Percentiles rank a stretch among this genome's conserved stretches.
Evolutionary conservation across 2,113 vertebrate genomes (phyloP).

Genomic region (Tetrao urogallus): DNA sequence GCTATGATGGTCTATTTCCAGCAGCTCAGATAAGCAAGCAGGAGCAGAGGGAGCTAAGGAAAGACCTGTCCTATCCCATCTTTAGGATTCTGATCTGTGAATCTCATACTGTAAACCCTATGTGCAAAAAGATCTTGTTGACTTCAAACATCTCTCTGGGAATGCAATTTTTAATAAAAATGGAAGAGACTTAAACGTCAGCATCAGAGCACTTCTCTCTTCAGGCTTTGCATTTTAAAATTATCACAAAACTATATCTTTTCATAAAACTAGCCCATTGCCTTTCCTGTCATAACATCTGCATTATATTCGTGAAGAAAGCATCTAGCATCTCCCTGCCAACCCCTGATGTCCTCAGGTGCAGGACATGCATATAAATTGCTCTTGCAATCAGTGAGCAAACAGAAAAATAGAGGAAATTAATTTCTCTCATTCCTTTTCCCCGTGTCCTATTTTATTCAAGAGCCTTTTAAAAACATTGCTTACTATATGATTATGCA

Average conservation of each 20-base stretch:
- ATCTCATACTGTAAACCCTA: not conserved
- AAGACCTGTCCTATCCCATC: not conserved
- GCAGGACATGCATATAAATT: slow-evolving; percentile 52
- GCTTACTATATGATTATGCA: slow-evolving; percentile 76
- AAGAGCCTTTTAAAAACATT: slow-evolving; percentile 80
- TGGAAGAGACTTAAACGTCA: not conserved
- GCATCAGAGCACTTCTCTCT: not conserved
- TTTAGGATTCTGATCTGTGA: not conserved
- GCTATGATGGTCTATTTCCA: not conserved
- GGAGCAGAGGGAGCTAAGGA: not conserved
- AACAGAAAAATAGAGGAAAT: slow-evolving; percentile 79
- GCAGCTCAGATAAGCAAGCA: not conserved
- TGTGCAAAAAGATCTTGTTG: not conserved
- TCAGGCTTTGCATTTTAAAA: not conserved
- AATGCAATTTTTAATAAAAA: not conserved
- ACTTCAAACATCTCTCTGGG: not conserved
- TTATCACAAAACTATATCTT: not conserved
- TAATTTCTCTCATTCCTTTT: slow-evolving; percentile 64
- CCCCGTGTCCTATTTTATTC: slow-evolving; percentile 68
- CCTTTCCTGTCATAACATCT: not conserved
- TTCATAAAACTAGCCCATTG: not conserved
- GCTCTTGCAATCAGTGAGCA: slow-evolving; percentile 69
- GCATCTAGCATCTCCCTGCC: not conserved
- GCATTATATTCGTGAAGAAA: not conserved
- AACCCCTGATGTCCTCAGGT: slow-evolving; percentile 73